Evolutionary conservation across 2,888 invertebrate species (phyloP).

Genomic region (Xanthorhoe spadicearia): DNA sequence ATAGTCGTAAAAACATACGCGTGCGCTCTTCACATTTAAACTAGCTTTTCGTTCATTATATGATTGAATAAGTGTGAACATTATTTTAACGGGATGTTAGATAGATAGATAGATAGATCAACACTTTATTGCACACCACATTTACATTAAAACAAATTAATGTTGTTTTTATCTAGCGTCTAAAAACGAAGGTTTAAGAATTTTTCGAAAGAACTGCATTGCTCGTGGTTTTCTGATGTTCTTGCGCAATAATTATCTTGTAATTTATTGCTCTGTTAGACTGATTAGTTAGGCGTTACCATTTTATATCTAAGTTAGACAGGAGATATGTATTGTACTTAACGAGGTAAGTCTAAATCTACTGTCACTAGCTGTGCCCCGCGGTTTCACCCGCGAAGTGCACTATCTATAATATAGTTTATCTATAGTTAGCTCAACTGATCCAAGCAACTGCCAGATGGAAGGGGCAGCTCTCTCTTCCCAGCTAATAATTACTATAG

Average conservation of each 20-base stretch:
- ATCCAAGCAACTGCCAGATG: too few relatives aligned
- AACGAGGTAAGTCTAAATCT: not conserved
- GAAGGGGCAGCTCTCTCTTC: too few relatives aligned
- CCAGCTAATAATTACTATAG: too few relatives aligned
- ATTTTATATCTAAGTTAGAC: too few relatives aligned
- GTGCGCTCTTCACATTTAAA: conserved; percentile 31
- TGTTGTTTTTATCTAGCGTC: conserved; percentile 17
- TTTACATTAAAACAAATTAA: too few relatives aligned
- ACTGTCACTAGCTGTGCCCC: too few relatives aligned
- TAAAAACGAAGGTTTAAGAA: conserved; percentile 7
- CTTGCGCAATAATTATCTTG: not conserved
- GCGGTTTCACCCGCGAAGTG: too few relatives aligned
- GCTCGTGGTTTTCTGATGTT: not conserved
- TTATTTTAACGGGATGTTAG: conserved; percentile 26
- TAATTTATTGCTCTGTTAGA: not conserved
- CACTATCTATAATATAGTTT: too few relatives aligned
- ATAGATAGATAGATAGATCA: too few relatives aligned
- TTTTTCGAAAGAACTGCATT: conserved; percentile 5
- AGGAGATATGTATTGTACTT: not conserved
- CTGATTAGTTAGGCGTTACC: too few relatives aligned
- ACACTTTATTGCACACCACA: too few relatives aligned
- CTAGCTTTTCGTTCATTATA: conserved; percentile 27
- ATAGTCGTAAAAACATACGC: conserved; percentile 35
- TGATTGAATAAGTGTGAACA: conserved; percentile 30
- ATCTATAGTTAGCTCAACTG: too few relatives aligned